These are phyloP conservation scores for Crocodylus rhombifer DNA, from an alignment of 2,797 vertebrate genomes.

Conservation along the genomic window DNA sequence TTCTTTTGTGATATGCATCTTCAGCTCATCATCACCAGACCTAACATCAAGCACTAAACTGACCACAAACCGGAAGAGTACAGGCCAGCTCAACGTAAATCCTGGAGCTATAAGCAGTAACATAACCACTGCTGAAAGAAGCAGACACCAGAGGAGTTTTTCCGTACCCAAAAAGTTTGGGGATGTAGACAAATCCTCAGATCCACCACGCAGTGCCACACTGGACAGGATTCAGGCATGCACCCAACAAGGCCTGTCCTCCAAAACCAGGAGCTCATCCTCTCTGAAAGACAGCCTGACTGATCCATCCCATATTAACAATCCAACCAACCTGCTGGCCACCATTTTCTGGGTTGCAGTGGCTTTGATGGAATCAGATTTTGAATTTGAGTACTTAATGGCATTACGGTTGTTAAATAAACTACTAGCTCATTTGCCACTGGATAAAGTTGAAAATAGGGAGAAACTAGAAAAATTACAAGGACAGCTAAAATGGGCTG, in stretches of 20 bases:
- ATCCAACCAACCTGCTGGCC: constrained; percentile 93
- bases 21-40: constrained; percentile 96
- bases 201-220: constrained; percentile 96
- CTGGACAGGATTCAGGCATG: constrained; percentile 98
- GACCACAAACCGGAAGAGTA: constrained; percentile 94
- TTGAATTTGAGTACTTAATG: constrained; percentile 99
- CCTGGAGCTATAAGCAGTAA: constrained; percentile 84
- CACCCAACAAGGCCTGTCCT: constrained; percentile 91
- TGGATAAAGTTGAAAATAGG: constrained; percentile 95
- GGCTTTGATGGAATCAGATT: constrained; percentile 98
- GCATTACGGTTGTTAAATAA: constrained; percentile 93
- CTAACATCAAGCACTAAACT: constrained; percentile 91
- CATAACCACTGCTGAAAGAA: constrained; percentile 89
- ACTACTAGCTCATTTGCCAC: constrained; percentile 91
- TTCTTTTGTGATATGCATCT: constrained; percentile 4
- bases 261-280: constrained; percentile 90
- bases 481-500: constrained; percentile 96
- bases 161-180: constrained; percentile 99
- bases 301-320: constrained; percentile 93
- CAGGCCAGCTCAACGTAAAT: constrained; percentile 93
- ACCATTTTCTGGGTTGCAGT: constrained; percentile 98
- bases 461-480: constrained; percentile 98
- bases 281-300: constrained; percentile 89
- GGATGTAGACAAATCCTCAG: constrained; percentile 88
- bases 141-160: constrained; percentile 95